Evolutionary conservation across 2,888 invertebrate genomes (phyloP), one percentile per base, ranked within the genome.

Genomic region (Conops quadrifasciatus): DNA sequence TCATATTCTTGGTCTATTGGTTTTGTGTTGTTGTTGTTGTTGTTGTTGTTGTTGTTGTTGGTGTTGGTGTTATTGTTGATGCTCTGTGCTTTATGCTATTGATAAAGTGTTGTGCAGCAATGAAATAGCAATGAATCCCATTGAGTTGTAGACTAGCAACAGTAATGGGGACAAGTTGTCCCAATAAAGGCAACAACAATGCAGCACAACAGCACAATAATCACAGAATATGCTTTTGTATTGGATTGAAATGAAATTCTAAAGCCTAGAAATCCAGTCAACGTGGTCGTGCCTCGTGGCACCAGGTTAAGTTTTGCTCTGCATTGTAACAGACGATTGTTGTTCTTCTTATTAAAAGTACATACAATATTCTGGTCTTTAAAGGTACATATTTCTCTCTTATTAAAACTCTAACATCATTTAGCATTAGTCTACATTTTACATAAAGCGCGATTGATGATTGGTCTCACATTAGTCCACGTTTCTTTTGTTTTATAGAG

Each of bases 21-120:
- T 65, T 60, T 66, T n/a, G n/a, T 65, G 19, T 24, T 63, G 24
- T 15, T 28, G 59, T 16, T 30, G 26, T 59, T 47, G 30, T 30
- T 24, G 16, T 51, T 16, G 2, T 11, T 16, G 19, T 43, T 21
- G 16, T 26, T 58, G 5, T n/a, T 45, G 49, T 16, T 49, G 49
- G 15, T n/a, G 58, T 70, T 65, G 65, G 58, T 49, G 58, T 58
- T 47, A 28, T 30, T 49, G 59, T 65, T 59, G 64, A 59, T 47
- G 58, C 45, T 60, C 19, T 21, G 43, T 53, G 2, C 13, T 15
- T 19, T 19, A 9, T 15, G n/a, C 30, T 66, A 56, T 36, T 13
- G 21, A 56, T 16, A 56, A 36, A 19, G 15, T 64, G 49, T 53
- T 65, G 28, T 4, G 58, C 45, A 19, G 24, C 43, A 53, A 56